Conservation (phyloP, 2,888 invertebrate genomes). For the Volucella zonaria region DNA sequence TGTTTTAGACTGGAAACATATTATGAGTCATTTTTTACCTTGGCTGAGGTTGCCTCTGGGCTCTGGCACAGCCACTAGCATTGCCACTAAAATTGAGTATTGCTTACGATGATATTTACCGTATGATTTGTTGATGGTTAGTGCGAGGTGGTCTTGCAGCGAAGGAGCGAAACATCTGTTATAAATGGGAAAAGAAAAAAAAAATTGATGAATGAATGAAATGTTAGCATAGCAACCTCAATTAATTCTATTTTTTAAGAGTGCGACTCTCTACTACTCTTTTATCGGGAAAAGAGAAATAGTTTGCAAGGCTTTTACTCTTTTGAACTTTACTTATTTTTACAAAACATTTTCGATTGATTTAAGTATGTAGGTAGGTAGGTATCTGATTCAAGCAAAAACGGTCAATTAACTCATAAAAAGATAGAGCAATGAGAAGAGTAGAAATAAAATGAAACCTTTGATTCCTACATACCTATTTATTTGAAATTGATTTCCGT, state of each 20-base stretch:
- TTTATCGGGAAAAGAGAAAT: constrained; percentile 2
- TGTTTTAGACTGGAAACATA: constrained; percentile 9
- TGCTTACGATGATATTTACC: constrained; percentile 25
- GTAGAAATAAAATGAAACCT: too few relatives aligned
- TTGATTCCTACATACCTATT: too few relatives aligned
- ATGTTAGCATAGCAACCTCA: background rate
- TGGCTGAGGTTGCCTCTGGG: constrained; percentile 22
- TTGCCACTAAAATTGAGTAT: too few relatives aligned
- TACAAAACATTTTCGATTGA: constrained; percentile 32
- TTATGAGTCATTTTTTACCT: constrained; percentile 53
- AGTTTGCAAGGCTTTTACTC: constrained; percentile 14
- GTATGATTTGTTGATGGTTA: constrained; percentile 33
- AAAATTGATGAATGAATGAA: constrained; percentile 32
- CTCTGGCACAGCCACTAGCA: background rate
- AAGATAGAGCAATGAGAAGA: background rate
- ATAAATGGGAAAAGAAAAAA: constrained; percentile 8
- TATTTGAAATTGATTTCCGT: too few relatives aligned
- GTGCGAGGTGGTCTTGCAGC: constrained; percentile 35
- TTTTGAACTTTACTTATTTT: background rate
- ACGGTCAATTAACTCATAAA: constrained; percentile 9
- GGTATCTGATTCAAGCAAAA: constrained; percentile 13
- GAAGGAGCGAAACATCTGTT: constrained; percentile 40
- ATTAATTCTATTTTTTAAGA: constrained; percentile 4
- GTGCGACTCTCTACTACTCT: constrained; percentile 4
- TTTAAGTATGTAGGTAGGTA: too few relatives aligned